Percentiles rank a stretch among this genome's conserved stretches.
Evolutionary conservation across 2,113 vertebrate genomes (phyloP).

Genomic region (Tupaia tana): DNA sequence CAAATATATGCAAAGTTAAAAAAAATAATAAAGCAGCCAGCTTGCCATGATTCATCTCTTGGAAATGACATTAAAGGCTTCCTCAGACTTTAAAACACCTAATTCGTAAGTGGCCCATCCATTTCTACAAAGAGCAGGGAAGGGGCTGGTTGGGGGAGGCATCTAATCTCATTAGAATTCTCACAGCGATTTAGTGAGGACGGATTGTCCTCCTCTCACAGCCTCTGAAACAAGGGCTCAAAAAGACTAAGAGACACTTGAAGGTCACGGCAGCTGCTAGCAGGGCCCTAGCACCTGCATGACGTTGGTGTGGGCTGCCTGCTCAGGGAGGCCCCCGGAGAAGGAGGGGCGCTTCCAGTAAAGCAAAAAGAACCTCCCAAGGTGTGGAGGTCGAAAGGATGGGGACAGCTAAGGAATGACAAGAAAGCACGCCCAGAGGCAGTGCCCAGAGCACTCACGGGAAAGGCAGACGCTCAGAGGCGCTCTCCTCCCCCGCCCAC

Average conservation of each 20-base stretch:
- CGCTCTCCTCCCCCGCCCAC: rapidly evolving
- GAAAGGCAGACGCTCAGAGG: neutral
- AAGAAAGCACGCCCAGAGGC: neutral
- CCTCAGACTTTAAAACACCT: slow-evolving; percentile 61
- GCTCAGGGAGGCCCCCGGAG: rapidly evolving
- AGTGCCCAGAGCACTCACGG: neutral
- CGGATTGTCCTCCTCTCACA: slow-evolving; percentile 59
- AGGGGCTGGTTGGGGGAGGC: neutral
- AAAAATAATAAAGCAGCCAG: slow-evolving; percentile 28
- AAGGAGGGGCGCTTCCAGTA: neutral
- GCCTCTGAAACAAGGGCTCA: slow-evolving; percentile 32
- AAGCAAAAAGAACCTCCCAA: neutral
- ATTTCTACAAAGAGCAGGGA: slow-evolving; percentile 64
- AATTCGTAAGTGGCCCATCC: slow-evolving; percentile 62
- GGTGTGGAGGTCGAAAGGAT: neutral
- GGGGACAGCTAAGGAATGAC: neutral
- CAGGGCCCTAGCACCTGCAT: no score
- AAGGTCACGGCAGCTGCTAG: slow-evolving; percentile 46
- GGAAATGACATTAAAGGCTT: slow-evolving; percentile 70
- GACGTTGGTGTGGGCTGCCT: neutral
- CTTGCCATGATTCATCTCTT: slow-evolving; percentile 56
- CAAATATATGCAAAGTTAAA: neutral
- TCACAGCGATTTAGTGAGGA: slow-evolving; percentile 59
- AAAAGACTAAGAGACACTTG: slow-evolving; percentile 54
- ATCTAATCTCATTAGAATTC: slow-evolving; percentile 64